Evolutionary conservation across 1,140 invertebrate species (phyloP), one percentile per base, ranked within the genome.

Genomic region (Aphelenchoides fujianensis): DNA sequence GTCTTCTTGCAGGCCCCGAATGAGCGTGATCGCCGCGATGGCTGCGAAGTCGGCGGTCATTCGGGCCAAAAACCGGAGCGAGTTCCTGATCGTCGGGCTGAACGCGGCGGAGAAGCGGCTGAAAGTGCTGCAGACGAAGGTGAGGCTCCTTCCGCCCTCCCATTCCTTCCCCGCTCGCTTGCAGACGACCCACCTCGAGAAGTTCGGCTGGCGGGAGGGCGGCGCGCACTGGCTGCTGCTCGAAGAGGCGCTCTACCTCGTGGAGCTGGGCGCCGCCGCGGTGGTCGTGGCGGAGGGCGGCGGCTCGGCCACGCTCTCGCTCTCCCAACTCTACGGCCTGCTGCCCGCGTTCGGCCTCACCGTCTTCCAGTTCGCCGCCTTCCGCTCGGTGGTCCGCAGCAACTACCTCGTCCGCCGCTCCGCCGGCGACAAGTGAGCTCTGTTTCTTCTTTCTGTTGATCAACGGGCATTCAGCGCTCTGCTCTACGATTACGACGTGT

Each of bases 211-310:
- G n/a, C 66, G 59, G 7, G 37, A 53, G 35, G 31, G 34, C 31
- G 31, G 37, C 30, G 70, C 59, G 23, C 66, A 78, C 32, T 61
- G 69, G 37, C n/a, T 77, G 16, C 61, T 12, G 19, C 68, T 73
- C 23, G 75, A 77, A 62, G 75, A 77, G 61, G 71, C 70, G 9
- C 57, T 78, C 32, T 77, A 72, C 48, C 32, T 77, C 52, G 63
- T 73, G 31, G 75, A 77, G 62, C 41, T 77, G 35, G 59, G 74
- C n/a, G 73, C 57, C 30, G 71, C 71, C 12, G 28, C 62, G 27
- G 72, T 73, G 54, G 27, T 73, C 54, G 55, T 9, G 28, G 12
- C 36, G 28, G 32, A 35, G 1, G 59, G 59, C 55, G 5, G 12
- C 27, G 7, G 5, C 34, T 5, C 5, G 19, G 7, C 7, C 34